phyloP scores from a whole-genome alignment of 2,888 invertebrate species.

The Calameuta idolon region DNA sequence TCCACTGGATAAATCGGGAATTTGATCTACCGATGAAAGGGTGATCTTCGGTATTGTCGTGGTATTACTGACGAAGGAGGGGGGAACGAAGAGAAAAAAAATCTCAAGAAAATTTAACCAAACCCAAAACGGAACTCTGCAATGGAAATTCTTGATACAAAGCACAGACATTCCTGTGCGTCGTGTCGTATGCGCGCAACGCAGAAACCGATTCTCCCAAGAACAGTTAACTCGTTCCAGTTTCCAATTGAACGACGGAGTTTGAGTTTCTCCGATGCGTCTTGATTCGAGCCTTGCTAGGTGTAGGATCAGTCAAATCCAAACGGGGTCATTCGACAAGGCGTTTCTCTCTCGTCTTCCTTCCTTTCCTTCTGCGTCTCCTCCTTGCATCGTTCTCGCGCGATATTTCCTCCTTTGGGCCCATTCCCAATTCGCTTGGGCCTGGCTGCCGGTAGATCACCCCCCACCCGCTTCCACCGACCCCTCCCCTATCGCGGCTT shows the following conservation, averaged over 20 bases:
- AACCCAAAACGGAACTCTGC: not conserved
- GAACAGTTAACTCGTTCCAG: not conserved
- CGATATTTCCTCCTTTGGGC: not conserved
- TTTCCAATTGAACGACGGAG: not conserved
- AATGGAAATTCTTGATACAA: not conserved
- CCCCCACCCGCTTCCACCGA: not conserved
- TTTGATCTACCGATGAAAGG: not conserved
- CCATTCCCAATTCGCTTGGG: not conserved
- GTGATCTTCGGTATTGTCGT: not conserved
- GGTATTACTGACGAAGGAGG: no score
- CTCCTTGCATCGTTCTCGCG: not conserved
- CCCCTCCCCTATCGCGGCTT: not conserved
- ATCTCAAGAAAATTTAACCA: no score
- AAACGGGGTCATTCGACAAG: slow-evolving; percentile 1
- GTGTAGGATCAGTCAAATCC: not conserved
- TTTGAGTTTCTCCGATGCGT: not conserved
- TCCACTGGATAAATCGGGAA: not conserved
- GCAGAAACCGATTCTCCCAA: not conserved
- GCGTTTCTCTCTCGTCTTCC: not conserved
- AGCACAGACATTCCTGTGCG: not conserved
- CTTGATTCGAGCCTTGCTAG: not conserved
- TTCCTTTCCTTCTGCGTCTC: not conserved
- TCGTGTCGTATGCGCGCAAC: not conserved
- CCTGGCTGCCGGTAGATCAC: not conserved
- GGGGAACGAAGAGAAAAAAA: no score